A percentile compares a stretch with the other conserved stretches of the same genome.
phyloP scores from a whole-genome alignment of 2,797 vertebrate species.

The Sebastes trivittatus region DNA sequence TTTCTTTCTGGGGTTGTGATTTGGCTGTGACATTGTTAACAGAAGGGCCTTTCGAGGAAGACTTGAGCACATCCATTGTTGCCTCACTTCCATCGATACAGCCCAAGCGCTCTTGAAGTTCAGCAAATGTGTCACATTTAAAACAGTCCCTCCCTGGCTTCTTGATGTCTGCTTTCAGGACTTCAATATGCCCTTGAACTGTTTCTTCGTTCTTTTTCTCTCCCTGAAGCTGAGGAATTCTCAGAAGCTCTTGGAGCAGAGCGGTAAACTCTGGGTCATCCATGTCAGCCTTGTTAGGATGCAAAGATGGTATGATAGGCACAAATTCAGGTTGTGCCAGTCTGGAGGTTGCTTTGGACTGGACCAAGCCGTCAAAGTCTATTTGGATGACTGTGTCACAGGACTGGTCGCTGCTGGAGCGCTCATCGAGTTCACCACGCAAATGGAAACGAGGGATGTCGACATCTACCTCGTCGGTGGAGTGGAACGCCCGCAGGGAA shows the following conservation, averaged over 20 bases:
- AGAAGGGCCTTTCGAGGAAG: conserved; percentile 84
- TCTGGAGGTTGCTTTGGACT: conserved; percentile 85
- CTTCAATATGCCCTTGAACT: conserved; percentile 41
- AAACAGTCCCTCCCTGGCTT: conserved; percentile 90
- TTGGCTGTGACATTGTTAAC: conserved; percentile 68
- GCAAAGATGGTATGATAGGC: conserved; percentile 94
- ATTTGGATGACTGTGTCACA: conserved; percentile 96
- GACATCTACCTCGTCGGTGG: conserved; percentile 86
- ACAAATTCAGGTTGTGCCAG: conserved; percentile 91
- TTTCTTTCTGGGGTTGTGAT: conserved; percentile 59
- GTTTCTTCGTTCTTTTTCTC: conserved; percentile 59
- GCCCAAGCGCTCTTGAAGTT: conserved; percentile 95
- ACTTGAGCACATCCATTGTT: conserved; percentile 77
- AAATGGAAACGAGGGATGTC: conserved; percentile 87
- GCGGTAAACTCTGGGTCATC: conserved; percentile 75
- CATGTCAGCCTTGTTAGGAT: conserved; percentile 85
- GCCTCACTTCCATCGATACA: conserved; percentile 94
- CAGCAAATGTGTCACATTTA: conserved; percentile 98
- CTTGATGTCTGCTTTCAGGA: conserved; percentile 43
- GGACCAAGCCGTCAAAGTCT: conserved; percentile 89
- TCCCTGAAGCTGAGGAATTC: conserved; percentile 71
- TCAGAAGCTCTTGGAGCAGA: conserved; percentile 77
- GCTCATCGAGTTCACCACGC: conserved; percentile 90
- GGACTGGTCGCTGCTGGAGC: conserved; percentile 94
- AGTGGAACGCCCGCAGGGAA: conserved; percentile 91